Evolutionary conservation across 1,140 invertebrate species (phyloP).

Genomic region (Neodiprion virginianus): DNA sequence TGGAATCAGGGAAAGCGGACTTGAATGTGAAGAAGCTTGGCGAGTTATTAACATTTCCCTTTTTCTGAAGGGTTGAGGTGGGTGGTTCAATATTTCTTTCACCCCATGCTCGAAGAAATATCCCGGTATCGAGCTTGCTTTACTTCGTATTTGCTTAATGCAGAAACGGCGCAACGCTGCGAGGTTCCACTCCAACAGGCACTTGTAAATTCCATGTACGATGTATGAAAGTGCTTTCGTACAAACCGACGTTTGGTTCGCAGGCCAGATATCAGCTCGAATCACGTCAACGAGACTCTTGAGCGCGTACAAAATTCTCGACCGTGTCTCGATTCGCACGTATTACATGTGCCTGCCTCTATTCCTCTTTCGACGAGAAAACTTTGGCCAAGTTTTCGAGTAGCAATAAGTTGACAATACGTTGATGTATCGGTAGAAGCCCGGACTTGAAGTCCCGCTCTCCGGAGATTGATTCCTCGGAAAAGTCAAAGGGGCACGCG

Average conservation of each 20-base stretch:
- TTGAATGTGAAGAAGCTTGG: no score
- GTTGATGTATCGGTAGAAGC: background rate
- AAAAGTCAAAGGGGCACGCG: background rate
- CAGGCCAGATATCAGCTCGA: background rate
- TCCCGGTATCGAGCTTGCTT: no score
- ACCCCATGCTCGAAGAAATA: no score
- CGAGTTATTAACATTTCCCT: no score
- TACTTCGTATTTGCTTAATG: no score
- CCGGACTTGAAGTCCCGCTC: background rate
- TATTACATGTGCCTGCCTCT: no score
- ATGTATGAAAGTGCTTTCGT: background rate
- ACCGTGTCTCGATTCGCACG: no score
- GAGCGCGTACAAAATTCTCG: background rate
- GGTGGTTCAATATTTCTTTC: no score
- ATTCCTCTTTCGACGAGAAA: background rate
- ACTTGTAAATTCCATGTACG: background rate
- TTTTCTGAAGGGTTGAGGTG: no score
- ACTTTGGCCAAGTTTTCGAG: background rate
- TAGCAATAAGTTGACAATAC: background rate
- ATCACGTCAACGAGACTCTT: slow-evolving; percentile 5
- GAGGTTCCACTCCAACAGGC: no score
- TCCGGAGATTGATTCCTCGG: background rate
- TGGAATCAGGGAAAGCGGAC: no score
- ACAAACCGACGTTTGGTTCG: background rate
- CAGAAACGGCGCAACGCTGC: no score